A percentile compares a stretch with the other conserved stretches of the same genome.
phyloP scores from a whole-genome alignment of 2,797 vertebrate species.

The Threskiornis aethiopicus region DNA sequence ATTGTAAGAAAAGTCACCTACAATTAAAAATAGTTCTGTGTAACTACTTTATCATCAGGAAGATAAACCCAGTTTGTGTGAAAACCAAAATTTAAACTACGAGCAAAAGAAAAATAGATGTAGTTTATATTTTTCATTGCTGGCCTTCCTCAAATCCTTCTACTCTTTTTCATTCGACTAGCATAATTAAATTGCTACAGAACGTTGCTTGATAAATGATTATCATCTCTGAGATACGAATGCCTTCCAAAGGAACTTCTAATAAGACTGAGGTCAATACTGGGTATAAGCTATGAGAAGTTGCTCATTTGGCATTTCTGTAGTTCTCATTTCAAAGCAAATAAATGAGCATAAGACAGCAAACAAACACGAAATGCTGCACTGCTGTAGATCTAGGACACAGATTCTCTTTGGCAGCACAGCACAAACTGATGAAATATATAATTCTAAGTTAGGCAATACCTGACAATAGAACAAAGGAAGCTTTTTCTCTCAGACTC shows the following conservation, averaged over 20 bases:
- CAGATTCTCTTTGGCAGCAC: neutral
- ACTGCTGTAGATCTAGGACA: neutral
- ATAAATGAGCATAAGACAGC: neutral
- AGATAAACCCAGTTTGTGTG: neutral
- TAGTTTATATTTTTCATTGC: neutral
- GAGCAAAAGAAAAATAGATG: neutral
- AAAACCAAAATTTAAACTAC: neutral
- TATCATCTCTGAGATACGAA: neutral
- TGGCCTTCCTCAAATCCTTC: neutral
- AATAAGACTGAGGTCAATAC: neutral
- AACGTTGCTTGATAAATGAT: neutral
- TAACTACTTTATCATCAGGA: neutral
- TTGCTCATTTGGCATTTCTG: neutral
- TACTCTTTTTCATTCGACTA: neutral
- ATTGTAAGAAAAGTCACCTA: neutral
- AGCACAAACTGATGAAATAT: neutral
- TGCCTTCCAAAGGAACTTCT: neutral
- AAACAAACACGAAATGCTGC: neutral
- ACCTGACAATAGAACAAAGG: neutral
- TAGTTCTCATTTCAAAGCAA: slow-evolving; percentile 54
- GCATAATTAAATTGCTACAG: neutral
- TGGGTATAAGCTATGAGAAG: neutral
- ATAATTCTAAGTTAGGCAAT: neutral
- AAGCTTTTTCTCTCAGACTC: neutral
- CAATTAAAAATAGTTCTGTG: neutral